Base-by-base conservation (phyloP, 2,888 invertebrate species). In the Chironomus riparius region DNA sequence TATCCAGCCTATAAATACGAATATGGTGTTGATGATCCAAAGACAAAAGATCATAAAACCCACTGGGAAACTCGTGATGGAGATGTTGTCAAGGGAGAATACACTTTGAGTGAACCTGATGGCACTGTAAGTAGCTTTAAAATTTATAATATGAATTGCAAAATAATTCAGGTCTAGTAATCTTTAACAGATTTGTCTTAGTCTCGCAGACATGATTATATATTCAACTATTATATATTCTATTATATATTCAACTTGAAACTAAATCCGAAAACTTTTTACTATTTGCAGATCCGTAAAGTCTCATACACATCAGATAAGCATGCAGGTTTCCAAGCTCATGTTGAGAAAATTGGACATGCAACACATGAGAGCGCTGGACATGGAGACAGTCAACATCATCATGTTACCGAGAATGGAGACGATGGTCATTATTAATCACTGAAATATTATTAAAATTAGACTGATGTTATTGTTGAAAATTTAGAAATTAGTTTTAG, bases 271-370 rank as follows among this genome's bases (percentile, higher is more conserved):
- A n/a, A n/a, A n/a, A n/a, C n/a, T n/a, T n/a, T n/a, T n/a, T n/a
- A n/a, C n/a, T n/a, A n/a, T n/a, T 65, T 65, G 4, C 10, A 65
- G 65, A 21, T 65, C 21, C 18, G 86, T 77, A 80, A 86, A 73
- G 85, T 86, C 50, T 84, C 85, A 79, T 86, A 86, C 78, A 81
- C 82, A 3, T 85, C 86, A 21, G 86, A 86, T 78, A 84, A 85
- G 78, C 85, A 86, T 74, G 83, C 83, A 73, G 86, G 86, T 18
- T 86, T 86, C 79, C 85, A 86, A 78, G 86, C 86, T 0, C 80
- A 85, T 12, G 86, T 86, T 22, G 85, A 85, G 79, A 84, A 83
- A 78, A 82, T 86, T 70, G 85, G 85, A 38, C 83, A 83, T 69
- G 82, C 83, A 47, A 61, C 76, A 70, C 77, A 77, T 50, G 47